phyloP scores from a whole-genome alignment of 2,113 vertebrate genomes.

The Thryonomys swinderianus region DNA sequence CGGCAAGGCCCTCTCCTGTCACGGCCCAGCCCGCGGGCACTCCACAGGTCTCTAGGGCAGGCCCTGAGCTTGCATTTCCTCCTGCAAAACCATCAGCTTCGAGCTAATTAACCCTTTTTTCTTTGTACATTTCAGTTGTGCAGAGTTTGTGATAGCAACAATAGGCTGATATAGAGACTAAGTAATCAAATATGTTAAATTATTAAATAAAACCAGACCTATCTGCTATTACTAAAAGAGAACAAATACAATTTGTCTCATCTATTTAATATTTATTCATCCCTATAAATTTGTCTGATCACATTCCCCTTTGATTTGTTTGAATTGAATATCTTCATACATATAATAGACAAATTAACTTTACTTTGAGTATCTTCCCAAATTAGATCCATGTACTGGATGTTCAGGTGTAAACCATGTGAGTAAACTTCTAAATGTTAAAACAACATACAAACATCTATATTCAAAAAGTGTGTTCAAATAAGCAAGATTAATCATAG shows the following conservation, averaged over 20 bases:
- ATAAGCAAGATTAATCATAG: background rate
- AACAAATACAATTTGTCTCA: conserved; percentile 7
- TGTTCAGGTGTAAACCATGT: background rate
- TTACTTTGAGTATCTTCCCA: background rate
- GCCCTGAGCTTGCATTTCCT: background rate
- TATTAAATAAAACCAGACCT: background rate
- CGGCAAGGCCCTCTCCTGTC: background rate
- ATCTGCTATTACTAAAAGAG: background rate
- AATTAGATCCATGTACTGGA: background rate
- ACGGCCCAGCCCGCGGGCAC: background rate
- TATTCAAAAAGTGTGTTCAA: background rate
- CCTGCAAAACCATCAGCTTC: background rate
- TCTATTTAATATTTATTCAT: background rate
- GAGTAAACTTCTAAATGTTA: background rate
- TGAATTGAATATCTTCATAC: background rate
- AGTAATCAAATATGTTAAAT: conserved; percentile 31
- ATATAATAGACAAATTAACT: background rate
- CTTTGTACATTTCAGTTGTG: background rate
- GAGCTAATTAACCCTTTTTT: background rate
- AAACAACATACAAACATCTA: background rate
- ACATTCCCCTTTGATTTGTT: background rate
- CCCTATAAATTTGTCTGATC: background rate
- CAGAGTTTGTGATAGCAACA: background rate
- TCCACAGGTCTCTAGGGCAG: background rate
- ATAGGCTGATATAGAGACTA: background rate